phyloP scores from a whole-genome alignment of 2,113 vertebrate species.

The Hippopotamus amphibius region DNA sequence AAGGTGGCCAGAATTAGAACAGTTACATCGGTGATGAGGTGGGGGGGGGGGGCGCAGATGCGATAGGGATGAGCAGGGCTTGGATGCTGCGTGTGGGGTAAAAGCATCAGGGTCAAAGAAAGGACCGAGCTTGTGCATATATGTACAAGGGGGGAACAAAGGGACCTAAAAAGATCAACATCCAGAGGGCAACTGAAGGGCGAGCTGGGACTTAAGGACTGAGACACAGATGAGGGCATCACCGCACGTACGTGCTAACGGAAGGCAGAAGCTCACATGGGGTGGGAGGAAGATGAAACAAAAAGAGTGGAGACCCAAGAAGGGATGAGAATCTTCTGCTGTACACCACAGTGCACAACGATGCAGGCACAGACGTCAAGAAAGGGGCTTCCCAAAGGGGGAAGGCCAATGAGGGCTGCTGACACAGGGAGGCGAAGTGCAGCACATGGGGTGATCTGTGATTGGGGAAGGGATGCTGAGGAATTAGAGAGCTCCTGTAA shows the following conservation, averaged over 20 bases:
- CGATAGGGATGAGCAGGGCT: not conserved
- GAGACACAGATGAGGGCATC: not conserved
- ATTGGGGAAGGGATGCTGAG: not conserved
- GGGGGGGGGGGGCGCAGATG: fast-evolving
- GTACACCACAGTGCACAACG: fast-evolving
- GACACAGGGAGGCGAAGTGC: not conserved
- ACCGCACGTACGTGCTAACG: not conserved
- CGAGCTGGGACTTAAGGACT: not conserved
- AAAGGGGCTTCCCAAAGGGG: not conserved
- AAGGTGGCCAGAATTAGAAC: conserved; percentile 8
- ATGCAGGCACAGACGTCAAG: not conserved
- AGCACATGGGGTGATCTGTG: fast-evolving
- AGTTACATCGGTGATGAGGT: not conserved
- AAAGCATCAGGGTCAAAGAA: not conserved
- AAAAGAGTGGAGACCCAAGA: not conserved
- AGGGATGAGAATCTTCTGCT: not conserved
- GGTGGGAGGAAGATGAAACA: not conserved
- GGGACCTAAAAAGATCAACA: not conserved
- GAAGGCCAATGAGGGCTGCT: not conserved
- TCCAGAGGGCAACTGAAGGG: not conserved
- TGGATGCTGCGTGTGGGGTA: not conserved
- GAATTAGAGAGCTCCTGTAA: not conserved
- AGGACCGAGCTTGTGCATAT: not conserved
- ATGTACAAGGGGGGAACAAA: not conserved
- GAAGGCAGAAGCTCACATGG: not conserved